A percentile compares a stretch with the other conserved stretches of the same genome.
Conservation (phyloP, 2,888 invertebrate species). For the Lochmaea crataegi region DNA sequence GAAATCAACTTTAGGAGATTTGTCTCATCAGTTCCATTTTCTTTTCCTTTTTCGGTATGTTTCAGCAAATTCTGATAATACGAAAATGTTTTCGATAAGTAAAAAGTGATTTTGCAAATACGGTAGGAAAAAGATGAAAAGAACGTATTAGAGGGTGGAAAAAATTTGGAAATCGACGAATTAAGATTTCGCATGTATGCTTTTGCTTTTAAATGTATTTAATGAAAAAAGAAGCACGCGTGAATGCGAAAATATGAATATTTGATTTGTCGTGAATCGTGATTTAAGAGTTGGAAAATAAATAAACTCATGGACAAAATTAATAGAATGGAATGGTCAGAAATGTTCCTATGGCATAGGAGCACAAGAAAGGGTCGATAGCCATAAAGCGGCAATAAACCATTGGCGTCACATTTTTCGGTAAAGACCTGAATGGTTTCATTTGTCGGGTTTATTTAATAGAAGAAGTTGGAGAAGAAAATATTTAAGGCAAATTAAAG, state of each 20-base stretch:
- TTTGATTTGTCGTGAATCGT: not conserved
- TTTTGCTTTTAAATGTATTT: not conserved
- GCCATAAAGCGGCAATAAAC: no score
- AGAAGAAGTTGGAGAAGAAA: no score
- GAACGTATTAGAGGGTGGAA: conserved; percentile 7
- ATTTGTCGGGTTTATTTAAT: no score
- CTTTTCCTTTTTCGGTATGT: conserved; percentile 5
- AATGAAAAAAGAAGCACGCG: not conserved
- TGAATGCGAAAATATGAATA: not conserved
- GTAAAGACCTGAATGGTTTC: no score
- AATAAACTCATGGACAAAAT: no score
- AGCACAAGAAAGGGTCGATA: no score
- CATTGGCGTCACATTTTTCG: no score
- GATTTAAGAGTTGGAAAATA: not conserved
- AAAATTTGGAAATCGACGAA: not conserved
- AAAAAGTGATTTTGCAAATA: conserved; percentile 9
- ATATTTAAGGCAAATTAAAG: no score
- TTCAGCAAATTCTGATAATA: conserved; percentile 12
- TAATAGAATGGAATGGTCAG: no score
- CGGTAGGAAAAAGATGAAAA: conserved; percentile 12
- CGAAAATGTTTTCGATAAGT: conserved; percentile 13
- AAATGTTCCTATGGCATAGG: no score
- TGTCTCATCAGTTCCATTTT: conserved; percentile 18
- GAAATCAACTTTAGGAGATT: conserved; percentile 21
- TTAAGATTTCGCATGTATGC: not conserved